A percentile compares a stretch with the other conserved stretches of the same genome.
phyloP scores from a whole-genome alignment of 2,113 vertebrate species.

The Passer montanus region DNA sequence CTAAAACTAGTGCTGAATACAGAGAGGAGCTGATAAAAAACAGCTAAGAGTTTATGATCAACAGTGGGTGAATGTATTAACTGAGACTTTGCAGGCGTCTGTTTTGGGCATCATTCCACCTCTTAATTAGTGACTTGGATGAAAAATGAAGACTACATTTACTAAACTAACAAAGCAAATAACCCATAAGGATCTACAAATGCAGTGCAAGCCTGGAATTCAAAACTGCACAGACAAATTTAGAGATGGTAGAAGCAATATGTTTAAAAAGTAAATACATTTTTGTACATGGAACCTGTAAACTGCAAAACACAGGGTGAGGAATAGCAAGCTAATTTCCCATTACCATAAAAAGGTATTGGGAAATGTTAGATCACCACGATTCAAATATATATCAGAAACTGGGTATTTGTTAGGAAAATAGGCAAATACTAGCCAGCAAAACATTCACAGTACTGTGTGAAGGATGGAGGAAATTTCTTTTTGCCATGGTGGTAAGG shows the following conservation, averaged over 20 bases:
- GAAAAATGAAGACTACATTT: constrained; percentile 30
- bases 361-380: background rate
- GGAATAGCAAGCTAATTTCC: background rate
- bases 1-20: background rate
- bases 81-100: background rate
- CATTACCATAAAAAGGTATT: background rate
- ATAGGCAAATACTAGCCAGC: background rate
- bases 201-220: background rate
- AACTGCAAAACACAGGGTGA: background rate
- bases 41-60: background rate
- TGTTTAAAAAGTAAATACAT: background rate
- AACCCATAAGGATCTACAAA: constrained; percentile 2
- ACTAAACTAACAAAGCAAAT: constrained; percentile 18
- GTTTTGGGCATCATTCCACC: constrained; percentile 46
- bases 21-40: background rate
- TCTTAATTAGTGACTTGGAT: constrained; percentile 35
- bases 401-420: background rate
- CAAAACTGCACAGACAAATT: background rate
- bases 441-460: background rate
- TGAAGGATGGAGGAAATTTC: background rate
- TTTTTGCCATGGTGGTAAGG: background rate
- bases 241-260: background rate
- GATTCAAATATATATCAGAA: background rate
- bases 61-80: background rate
- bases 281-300: background rate